Base-by-base conservation (phyloP, 2,888 invertebrate species). In the Agonum fuliginosum region DNA sequence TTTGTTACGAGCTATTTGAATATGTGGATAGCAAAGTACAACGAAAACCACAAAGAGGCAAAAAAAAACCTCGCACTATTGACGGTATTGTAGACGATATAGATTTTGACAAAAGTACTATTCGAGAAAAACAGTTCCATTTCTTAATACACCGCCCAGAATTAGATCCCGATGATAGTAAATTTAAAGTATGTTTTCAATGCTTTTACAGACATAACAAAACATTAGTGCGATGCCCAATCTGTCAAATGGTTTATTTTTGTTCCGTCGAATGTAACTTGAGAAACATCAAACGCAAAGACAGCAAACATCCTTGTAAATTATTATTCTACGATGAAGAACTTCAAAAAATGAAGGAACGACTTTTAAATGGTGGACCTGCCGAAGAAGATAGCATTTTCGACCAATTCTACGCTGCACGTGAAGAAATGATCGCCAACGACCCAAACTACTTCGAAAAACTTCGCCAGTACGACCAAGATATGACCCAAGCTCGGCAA, bases 261-360 rank as follows among this genome's bases (percentile, higher is more conserved):
- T 86, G 86, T 79, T 85, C 85, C 0, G 78, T 82, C 76, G 79
- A 83, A 67, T 86, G 86, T 75, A 86, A 85, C 72, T 81, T 80
- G 62, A 58, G 78, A 58, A 83, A 81, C 74, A 80, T 78, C 77
- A 73, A 83, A 80, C 77, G 51, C 79, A 70, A 81, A 80, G 80
- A 79, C 34, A 24, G 67, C 22, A 51, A 82, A 80, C 82, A 83
- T 54, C 79, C 80, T 27, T 83, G 83, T 65, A 75, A 78, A 17
- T 48, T 22, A n/a, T 4, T 79, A 1, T 83, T 81, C 78, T 81
- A 82, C 71, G 65, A 81, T n/a, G n/a, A 65, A 0, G 78, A 78
- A 67, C 12, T 54, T 1, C 6, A 41, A 43, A n/a, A 22, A 27
- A 58, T 67, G 34, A 19, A 30, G 51, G 51, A 51, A n/a, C 41